Evolutionary conservation across 1,140 invertebrate species (phyloP).

Genomic region (Diuraphis noxia): DNA sequence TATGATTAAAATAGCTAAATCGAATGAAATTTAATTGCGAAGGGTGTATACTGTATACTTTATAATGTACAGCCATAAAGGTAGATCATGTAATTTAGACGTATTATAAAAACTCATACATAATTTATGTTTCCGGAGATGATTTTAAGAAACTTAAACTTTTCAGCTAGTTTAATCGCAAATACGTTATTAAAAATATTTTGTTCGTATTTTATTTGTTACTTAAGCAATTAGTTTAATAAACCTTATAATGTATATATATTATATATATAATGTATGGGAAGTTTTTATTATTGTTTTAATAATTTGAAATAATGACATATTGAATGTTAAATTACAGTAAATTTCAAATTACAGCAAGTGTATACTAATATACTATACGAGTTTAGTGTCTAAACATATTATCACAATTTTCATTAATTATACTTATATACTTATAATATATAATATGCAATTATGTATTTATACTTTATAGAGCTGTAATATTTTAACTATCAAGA

Average conservation of each 20-base stretch:
- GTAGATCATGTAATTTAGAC: too few species aligned
- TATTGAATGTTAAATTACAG: too few species aligned
- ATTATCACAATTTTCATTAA: neutral
- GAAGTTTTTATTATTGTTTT: neutral
- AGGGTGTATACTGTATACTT: neutral
- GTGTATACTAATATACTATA: too few species aligned
- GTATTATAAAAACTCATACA: too few species aligned
- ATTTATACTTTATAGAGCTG: neutral
- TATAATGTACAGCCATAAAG: neutral
- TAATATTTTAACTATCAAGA: neutral
- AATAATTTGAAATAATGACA: neutral
- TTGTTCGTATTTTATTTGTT: neutral
- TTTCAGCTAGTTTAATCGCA: neutral
- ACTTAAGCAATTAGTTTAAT: neutral
- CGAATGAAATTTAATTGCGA: neutral
- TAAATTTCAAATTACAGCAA: too few species aligned
- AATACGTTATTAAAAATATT: too few species aligned
- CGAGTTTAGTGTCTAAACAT: too few species aligned
- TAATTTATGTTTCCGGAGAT: neutral
- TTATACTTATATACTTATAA: neutral
- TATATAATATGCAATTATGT: neutral
- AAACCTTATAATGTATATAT: neutral
- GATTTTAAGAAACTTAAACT: neutral
- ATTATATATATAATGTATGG: too few species aligned
- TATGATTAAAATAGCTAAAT: slow-evolving; percentile 15